Evolutionary conservation across 2,888 invertebrate genomes (phyloP).

Genomic region (Ormyrus labotus): DNA sequence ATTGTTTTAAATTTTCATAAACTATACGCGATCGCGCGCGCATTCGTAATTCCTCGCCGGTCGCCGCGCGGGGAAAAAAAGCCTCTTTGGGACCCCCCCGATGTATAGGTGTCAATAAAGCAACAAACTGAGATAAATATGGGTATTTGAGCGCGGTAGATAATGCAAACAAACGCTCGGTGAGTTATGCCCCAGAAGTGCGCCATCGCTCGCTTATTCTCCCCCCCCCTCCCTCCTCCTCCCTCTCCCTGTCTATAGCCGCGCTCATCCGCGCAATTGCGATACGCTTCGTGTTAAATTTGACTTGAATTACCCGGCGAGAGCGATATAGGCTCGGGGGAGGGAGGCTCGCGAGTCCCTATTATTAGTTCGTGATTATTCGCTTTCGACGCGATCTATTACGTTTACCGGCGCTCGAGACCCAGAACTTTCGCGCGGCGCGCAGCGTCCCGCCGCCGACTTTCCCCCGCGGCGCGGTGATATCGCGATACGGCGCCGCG

Average conservation of each 20-base stretch:
- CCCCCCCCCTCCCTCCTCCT: not conserved
- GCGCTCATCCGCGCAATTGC: constrained; percentile 64
- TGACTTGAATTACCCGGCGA: constrained; percentile 67
- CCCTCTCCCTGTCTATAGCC: not conserved
- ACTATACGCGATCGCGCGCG: not conserved
- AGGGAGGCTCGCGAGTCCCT: constrained; percentile 59
- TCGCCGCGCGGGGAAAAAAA: not conserved
- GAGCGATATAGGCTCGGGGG: constrained; percentile 60
- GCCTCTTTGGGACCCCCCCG: not conserved
- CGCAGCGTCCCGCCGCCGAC: constrained; percentile 13
- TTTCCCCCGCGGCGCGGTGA: constrained; percentile 31
- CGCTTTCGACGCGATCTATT: constrained; percentile 64
- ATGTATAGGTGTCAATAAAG: constrained; percentile 66
- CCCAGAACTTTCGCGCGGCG: constrained; percentile 30
- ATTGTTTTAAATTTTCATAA: constrained; percentile 47
- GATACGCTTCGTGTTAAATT: constrained; percentile 71
- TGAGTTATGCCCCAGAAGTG: constrained; percentile 71
- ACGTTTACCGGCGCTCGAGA: constrained; percentile 50
- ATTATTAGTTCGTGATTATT: constrained; percentile 70
- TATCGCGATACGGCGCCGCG: constrained; percentile 19
- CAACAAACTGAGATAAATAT: constrained; percentile 71
- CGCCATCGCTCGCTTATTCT: constrained; percentile 50
- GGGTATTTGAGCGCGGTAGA: constrained; percentile 70
- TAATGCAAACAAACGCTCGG: constrained; percentile 63
- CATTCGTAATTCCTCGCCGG: not conserved